Percentiles rank a stretch among this genome's conserved stretches.
Evolutionary conservation across 2,113 vertebrate genomes (phyloP).

Genomic region (Serilophus lunatus): DNA sequence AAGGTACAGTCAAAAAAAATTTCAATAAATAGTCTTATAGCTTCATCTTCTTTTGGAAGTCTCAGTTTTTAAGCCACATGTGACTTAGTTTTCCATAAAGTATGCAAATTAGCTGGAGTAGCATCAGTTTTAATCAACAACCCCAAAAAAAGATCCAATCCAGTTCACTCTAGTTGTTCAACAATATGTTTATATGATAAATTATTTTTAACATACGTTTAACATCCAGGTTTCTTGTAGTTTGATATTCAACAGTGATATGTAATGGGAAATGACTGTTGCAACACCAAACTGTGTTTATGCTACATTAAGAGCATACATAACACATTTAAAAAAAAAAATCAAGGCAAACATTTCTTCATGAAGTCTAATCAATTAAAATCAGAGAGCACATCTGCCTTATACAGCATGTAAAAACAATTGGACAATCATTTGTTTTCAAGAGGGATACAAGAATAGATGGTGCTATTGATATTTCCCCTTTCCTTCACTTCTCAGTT

Average conservation of each 20-base stretch:
- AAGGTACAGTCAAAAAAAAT: background rate
- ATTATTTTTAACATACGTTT: background rate
- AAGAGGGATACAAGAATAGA: background rate
- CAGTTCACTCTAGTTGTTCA: background rate
- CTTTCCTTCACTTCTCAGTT: background rate
- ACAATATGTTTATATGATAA: background rate
- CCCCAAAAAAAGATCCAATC: background rate
- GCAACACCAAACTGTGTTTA: background rate
- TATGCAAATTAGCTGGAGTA: background rate
- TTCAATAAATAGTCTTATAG: background rate
- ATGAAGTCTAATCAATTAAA: background rate
- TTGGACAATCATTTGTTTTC: background rate
- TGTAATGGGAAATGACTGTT: background rate
- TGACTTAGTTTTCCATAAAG: background rate
- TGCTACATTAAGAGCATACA: background rate
- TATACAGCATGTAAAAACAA: background rate
- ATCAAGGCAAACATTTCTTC: background rate
- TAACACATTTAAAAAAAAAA: background rate
- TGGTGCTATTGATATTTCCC: background rate
- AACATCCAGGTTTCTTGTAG: background rate
- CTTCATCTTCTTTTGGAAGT: background rate
- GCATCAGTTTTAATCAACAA: constrained; percentile 12
- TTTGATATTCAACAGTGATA: background rate
- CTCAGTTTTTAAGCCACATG: background rate
- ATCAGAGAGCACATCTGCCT: background rate